Percentiles rank a stretch among this genome's conserved stretches.
These are phyloP conservation scores for Anniella stebbinsi DNA, from an alignment of 2,797 vertebrate species.

Conservation along the genomic window DNA sequence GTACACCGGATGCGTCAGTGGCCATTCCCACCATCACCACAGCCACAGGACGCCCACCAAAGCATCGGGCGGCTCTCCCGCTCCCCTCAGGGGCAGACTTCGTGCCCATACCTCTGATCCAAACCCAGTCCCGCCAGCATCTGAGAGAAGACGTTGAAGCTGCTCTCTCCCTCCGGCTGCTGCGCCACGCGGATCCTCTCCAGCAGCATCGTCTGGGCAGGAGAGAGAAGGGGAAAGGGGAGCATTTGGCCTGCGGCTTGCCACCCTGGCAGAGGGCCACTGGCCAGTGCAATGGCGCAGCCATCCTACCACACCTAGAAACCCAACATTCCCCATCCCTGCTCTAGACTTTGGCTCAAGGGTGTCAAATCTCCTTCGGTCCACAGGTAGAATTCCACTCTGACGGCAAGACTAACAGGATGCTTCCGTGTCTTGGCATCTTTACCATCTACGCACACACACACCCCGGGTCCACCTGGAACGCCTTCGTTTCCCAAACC, in stretches of 20 bases:
- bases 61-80: background rate
- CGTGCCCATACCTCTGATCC: constrained; percentile 84
- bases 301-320: background rate
- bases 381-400: too few species aligned
- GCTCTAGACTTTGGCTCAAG: too few species aligned
- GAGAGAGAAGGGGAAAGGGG: rapidly evolving
- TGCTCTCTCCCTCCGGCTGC: constrained; percentile 85
- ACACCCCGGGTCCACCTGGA: background rate
- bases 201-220: constrained; percentile 90
- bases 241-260: rapidly evolving
- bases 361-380: too few species aligned
- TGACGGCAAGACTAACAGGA: too few species aligned
- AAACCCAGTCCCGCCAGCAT: constrained; percentile 88
- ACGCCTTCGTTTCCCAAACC: background rate
- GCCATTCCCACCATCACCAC: background rate
- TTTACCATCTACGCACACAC: background rate
- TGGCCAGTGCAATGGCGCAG: background rate
- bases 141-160: constrained; percentile 91
- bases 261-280: background rate
- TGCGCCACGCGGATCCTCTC: constrained; percentile 87
- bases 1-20: too few species aligned
- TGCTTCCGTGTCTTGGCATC: too few species aligned
- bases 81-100: rapidly evolving
- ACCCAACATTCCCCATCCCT: too few species aligned
- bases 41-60: background rate